These are phyloP conservation scores for Drosophila kambysellisi DNA, from an alignment of 2,888 invertebrate genomes.

Conservation along the genomic window DNA sequence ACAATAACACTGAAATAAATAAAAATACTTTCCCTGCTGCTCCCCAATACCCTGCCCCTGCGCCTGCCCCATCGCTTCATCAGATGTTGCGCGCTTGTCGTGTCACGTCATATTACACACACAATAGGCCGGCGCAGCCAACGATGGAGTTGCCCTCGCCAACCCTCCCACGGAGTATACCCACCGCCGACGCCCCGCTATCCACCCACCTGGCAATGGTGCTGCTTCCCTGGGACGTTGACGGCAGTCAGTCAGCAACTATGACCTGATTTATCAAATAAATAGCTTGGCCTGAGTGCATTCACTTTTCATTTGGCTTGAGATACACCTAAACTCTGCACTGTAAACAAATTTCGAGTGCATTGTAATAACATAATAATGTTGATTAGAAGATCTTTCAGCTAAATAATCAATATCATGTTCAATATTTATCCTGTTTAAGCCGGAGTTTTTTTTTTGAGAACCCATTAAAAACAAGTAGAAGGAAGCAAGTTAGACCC, in stretches of 20 bases:
- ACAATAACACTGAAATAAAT: conserved; percentile 2
- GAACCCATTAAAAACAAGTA: neutral
- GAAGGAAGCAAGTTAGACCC: neutral
- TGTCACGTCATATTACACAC: conserved; percentile 77
- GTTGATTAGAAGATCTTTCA: neutral
- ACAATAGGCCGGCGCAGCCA: conserved; percentile 49
- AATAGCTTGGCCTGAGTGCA: conserved; percentile 72
- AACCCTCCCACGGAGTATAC: neutral
- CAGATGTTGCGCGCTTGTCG: conserved; percentile 56
- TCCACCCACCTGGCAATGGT: conserved; percentile 5
- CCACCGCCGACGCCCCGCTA: neutral
- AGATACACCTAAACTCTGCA: conserved; percentile 29
- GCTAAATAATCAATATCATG: neutral
- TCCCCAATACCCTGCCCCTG: neutral
- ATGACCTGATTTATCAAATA: conserved; percentile 80
- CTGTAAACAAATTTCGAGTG: conserved; percentile 36
- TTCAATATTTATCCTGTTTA: neutral
- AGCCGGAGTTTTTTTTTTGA: neutral
- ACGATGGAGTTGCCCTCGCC: conserved; percentile 18
- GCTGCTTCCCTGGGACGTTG: conserved; percentile 7
- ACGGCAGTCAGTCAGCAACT: conserved; percentile 66
- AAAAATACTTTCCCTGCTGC: conserved; percentile 18
- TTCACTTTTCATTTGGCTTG: conserved; percentile 68
- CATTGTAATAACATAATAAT: conserved; percentile 6
- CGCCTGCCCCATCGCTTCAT: conserved; percentile 1